Base-by-base conservation (phyloP, 2,888 invertebrate species). In the Limulus polyphemus region DNA sequence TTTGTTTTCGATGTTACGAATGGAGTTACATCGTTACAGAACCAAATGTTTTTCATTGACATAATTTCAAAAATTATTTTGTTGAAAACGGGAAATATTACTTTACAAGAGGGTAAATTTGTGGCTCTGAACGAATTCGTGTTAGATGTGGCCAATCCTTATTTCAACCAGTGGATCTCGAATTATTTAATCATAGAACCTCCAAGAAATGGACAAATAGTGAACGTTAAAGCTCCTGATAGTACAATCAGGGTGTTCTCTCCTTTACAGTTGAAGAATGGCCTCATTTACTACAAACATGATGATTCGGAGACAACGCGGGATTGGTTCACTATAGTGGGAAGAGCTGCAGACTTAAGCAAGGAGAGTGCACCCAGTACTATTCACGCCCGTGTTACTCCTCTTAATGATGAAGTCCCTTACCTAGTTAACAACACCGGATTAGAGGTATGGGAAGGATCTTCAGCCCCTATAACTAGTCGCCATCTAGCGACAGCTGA, bases 321-420 rank as follows among this genome's bases (percentile, higher is more conserved):
- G 2, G 95, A 97, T 77, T 77, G 80, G 32, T 83, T 93, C 67
- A 83, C 82, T 51, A 75, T 94, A 57, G 79, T 87, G 5, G 79
- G 75, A 1, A 88, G 85, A 0, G 78, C 85, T 14, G 85, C 87
- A 0, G 84, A 83, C 12, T 82, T 82, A 71, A 89, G 71, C 58
- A 73, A 75, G 65, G 73, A 75, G 61, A 77, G 93, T 73, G 83
- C 86, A 57, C 85, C 88, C 0, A 85, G 88, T 64, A 79, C 80
- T 32, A 78, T 94, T 32, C 79, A 80, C 68, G 79, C 95, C 11
- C 80, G 79, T 48, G 81, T 95, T 2, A 79, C 82, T 49, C 86
- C 91, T 0, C 84, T 92, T 0, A 94, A 95, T 74, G 94, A 97
- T 74, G 89, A 95, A 75, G 79, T 85, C 48, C 95, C 95, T 0